Conservation (phyloP, 2,113 vertebrate genomes). For the Prionailurus viverrinus region DNA sequence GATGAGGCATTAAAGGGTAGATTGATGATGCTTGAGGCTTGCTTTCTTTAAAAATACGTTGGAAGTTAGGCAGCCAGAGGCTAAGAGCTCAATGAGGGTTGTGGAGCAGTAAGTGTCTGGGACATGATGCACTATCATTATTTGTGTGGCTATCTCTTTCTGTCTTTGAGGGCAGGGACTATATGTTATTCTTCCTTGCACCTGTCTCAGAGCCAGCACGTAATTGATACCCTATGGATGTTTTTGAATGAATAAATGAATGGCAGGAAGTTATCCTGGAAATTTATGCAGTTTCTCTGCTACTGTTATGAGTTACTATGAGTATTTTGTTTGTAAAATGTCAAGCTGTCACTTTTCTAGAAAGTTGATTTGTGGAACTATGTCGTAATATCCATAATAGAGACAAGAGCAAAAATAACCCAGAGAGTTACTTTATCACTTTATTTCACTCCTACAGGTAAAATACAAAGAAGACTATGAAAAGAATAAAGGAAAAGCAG, state of each 20-base stretch:
- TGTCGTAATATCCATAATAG: constrained; percentile 9
- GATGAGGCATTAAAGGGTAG: not conserved
- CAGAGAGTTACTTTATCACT: not conserved
- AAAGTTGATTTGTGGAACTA: constrained; percentile 60
- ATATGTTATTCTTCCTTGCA: constrained; percentile 25
- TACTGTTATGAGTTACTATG: constrained; percentile 47
- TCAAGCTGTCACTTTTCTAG: constrained; percentile 64
- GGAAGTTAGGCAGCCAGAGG: not conserved
- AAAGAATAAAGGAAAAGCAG: constrained; percentile 92
- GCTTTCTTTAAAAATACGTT: not conserved
- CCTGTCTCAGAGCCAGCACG: not conserved
- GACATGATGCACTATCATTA: not conserved
- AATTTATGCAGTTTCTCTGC: constrained; percentile 33
- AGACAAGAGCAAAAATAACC: constrained; percentile 44
- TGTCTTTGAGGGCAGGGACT: not conserved
- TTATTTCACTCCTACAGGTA: constrained; percentile 87
- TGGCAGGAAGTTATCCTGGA: constrained; percentile 43
- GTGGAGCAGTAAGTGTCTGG: not conserved
- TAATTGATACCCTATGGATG: not conserved
- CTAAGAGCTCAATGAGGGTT: not conserved
- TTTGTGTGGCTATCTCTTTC: not conserved
- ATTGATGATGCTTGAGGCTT: not conserved
- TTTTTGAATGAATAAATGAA: constrained; percentile 62
- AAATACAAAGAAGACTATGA: constrained; percentile 98
- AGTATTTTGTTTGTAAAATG: constrained; percentile 69